These are phyloP conservation scores for Notolabrus celidotus DNA, from an alignment of 2,797 vertebrate genomes.

Conservation along the genomic window DNA sequence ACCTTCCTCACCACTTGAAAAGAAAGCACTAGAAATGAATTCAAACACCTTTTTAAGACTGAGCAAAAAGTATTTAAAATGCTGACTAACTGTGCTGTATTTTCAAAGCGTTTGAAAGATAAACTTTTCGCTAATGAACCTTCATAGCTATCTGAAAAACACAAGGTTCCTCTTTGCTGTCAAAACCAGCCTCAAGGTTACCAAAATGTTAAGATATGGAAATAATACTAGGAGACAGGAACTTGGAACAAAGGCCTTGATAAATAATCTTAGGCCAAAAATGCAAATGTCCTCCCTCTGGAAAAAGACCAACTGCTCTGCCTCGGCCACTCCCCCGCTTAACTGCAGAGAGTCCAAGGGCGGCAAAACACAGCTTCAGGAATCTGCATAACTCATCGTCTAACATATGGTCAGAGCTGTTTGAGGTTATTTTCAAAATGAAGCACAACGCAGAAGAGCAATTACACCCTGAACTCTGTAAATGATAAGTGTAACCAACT, in stretches of 20 bases:
- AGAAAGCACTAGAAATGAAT: not conserved
- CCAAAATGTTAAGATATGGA: slow-evolving; percentile 67
- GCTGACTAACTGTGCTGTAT: not conserved
- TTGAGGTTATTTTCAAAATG: not conserved
- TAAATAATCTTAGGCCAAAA: slow-evolving; percentile 53
- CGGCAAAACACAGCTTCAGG: slow-evolving; percentile 3
- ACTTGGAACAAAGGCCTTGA: slow-evolving; percentile 47
- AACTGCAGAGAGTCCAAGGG: slow-evolving; percentile 38
- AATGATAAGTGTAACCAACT: not conserved
- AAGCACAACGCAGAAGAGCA: not conserved
- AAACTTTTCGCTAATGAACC: slow-evolving; percentile 22
- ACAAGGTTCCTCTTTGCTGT: slow-evolving; percentile 28
- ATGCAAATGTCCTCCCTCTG: slow-evolving; percentile 51
- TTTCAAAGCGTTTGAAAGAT: slow-evolving; percentile 6
- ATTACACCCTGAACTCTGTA: not conserved
- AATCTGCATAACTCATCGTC: slow-evolving; percentile 18
- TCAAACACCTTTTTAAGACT: not conserved
- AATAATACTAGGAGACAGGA: slow-evolving; percentile 55
- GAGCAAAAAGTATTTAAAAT: not conserved
- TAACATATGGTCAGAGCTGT: slow-evolving; percentile 7
- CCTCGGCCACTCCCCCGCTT: slow-evolving; percentile 6
- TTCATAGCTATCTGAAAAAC: slow-evolving; percentile 8
- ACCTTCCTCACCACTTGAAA: not conserved
- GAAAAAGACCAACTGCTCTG: slow-evolving; percentile 30
- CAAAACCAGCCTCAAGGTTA: slow-evolving; percentile 50